These are phyloP conservation scores for Ceratitis capitata DNA, from an alignment of 1,140 invertebrate genomes.

Conservation along the genomic window DNA sequence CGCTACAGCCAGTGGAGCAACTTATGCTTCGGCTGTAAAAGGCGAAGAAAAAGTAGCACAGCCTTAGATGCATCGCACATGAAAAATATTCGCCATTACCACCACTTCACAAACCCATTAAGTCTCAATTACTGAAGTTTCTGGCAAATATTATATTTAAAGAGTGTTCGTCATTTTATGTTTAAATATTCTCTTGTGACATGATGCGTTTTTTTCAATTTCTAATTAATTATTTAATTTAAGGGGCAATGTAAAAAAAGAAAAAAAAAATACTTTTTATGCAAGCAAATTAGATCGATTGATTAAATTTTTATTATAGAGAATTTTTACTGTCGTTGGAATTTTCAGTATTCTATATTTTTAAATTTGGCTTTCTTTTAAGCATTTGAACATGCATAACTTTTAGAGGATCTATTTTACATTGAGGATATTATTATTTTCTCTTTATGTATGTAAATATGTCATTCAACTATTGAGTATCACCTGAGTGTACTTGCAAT, in stretches of 20 bases:
- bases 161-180: neutral
- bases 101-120: slow-evolving; percentile 9
- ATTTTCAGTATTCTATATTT: neutral
- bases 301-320: neutral
- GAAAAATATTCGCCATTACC: neutral
- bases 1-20: slow-evolving; percentile 47
- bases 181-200: neutral
- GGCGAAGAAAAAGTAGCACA: slow-evolving; percentile 51
- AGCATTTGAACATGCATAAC: neutral
- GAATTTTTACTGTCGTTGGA: too few relatives aligned
- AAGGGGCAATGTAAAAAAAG: too few relatives aligned
- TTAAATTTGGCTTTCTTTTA: neutral
- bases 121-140: neutral
- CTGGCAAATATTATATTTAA: neutral
- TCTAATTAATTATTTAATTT: too few relatives aligned
- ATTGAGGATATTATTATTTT: neutral
- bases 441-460: neutral
- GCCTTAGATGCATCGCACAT: neutral
- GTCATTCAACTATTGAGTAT: neutral
- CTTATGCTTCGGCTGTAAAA: slow-evolving; percentile 60
- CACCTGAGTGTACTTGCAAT: neutral
- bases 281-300: too few relatives aligned
- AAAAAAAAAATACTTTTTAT: too few relatives aligned
- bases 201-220: slow-evolving; percentile 8
- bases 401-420: neutral